Base-by-base conservation (phyloP, 2,888 invertebrate species). In the Phortica magna region DNA sequence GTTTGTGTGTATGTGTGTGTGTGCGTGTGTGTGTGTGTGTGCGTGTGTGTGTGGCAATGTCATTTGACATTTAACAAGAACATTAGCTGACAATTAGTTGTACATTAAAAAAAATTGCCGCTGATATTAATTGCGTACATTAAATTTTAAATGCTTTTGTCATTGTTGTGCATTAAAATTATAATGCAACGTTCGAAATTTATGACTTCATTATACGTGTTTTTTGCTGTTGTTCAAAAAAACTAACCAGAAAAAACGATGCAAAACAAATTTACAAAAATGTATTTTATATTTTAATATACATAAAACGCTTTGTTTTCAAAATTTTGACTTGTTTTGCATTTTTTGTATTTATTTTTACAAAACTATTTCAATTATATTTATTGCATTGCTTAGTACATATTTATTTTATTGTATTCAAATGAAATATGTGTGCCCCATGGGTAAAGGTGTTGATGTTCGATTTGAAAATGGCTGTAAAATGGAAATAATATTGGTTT, bases 51-150 rank as follows among this genome's bases (percentile, higher is more conserved):
- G 71, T 7, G 19, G 53, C 39, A 19, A 43, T 75, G 65, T 72
- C 72, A 48, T 53, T 73, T 73, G 64, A 57, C 77, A 80, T 78
- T 61, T 78, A 80, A 79, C 78, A 72, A 55, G 74, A 73, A 79
- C 76, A 82, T 83, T 77, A 75, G 73, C 77, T 74, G 73, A 53
- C 78, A 83, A 79, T 82, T 83, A 78, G 79, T 79, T 79, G 75
- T 79, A 76, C 78, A 79, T 80, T 80, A 75, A 70, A 78, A 70
- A 78, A 71, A 77, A 31, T 74, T 68, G 72, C 31, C 65, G 48
- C 55, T 65, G 71, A 72, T 72, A 71, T 75, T 75, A 75, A 75
- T 75, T 75, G 57, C 74, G 41, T 57, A 68, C 67, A 61, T 75
- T 75, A 75, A 68, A 67, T 42, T 57, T 53, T 67, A 55, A 68